phyloP scores from a whole-genome alignment of 2,797 vertebrate species.

The Phataginus tricuspis region DNA sequence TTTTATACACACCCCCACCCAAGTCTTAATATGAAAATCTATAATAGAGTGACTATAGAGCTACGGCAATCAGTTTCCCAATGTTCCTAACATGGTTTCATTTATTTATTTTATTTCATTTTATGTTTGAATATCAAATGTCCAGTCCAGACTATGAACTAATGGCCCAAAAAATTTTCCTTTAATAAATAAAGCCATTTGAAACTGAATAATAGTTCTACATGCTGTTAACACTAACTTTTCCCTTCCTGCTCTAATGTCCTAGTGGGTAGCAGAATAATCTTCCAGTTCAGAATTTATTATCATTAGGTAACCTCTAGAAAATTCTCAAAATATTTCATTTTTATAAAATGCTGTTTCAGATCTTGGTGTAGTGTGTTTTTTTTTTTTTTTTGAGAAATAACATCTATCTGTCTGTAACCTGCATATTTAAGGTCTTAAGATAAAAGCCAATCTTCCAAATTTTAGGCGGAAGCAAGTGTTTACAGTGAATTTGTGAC shows the following conservation, averaged over 20 bases:
- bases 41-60: slow-evolving; percentile 59
- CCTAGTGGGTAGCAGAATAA: neutral
- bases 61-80: slow-evolving; percentile 48
- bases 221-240: slow-evolving; percentile 58
- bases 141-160: slow-evolving; percentile 31
- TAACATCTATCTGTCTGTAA: slow-evolving; percentile 19
- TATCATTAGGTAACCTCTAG: neutral
- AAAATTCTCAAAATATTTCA: slow-evolving; percentile 20
- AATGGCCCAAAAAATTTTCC: slow-evolving; percentile 64
- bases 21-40: slow-evolving; percentile 72
- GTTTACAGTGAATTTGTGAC: slow-evolving; percentile 18
- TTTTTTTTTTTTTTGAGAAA: neutral
- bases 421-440: slow-evolving; percentile 46
- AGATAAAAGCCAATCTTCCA: slow-evolving; percentile 55
- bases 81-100: slow-evolving; percentile 59
- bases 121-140: slow-evolving; percentile 70
- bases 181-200: slow-evolving; percentile 67
- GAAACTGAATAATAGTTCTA: slow-evolving; percentile 33
- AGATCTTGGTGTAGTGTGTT: neutral
- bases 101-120: slow-evolving; percentile 74
- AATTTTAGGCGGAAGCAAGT: slow-evolving; percentile 51
- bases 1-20: slow-evolving; percentile 60
- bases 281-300: slow-evolving; percentile 48
- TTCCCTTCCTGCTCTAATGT: slow-evolving; percentile 14
- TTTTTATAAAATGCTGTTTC: slow-evolving; percentile 47